phyloP scores from a whole-genome alignment of 2,797 vertebrate genomes.

The Nannoperca australis region DNA sequence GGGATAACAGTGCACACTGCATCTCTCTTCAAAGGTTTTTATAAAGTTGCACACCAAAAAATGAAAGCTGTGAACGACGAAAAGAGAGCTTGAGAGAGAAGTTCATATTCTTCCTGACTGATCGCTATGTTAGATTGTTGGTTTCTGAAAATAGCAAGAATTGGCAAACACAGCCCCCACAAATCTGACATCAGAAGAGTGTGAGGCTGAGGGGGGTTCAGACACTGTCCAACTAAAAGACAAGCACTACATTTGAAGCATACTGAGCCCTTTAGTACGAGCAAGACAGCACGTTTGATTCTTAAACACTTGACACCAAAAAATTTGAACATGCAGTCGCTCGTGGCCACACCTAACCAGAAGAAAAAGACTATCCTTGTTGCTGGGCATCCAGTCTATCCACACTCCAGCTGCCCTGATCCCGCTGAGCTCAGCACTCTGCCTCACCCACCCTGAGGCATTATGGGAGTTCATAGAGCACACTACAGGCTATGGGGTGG shows the following conservation, averaged over 20 bases:
- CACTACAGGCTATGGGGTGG: not conserved
- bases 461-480: conserved; percentile 49
- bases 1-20: too few relatives aligned
- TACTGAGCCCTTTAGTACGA: not conserved
- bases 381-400: conserved; percentile 4
- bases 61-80: too few relatives aligned
- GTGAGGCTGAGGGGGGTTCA: too few relatives aligned
- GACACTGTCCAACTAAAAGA: not conserved
- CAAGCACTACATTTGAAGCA: not conserved
- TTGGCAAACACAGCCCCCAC: too few relatives aligned
- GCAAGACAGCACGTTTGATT: not conserved
- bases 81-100: too few relatives aligned
- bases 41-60: too few relatives aligned
- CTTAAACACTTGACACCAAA: too few relatives aligned
- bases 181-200: too few relatives aligned
- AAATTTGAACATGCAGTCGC: not conserved
- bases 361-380: not conserved
- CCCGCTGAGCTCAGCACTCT: conserved; percentile 60
- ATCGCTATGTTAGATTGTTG: too few relatives aligned
- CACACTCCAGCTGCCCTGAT: conserved; percentile 17
- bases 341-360: conserved; percentile 1
- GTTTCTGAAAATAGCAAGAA: too few relatives aligned
- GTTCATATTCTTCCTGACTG: too few relatives aligned
- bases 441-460: conserved; percentile 50
- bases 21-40: too few relatives aligned